A percentile compares a stretch with the other conserved stretches of the same genome.
Conservation (phyloP, 2,888 invertebrate species). For the Heliconius ethilla region DNA sequence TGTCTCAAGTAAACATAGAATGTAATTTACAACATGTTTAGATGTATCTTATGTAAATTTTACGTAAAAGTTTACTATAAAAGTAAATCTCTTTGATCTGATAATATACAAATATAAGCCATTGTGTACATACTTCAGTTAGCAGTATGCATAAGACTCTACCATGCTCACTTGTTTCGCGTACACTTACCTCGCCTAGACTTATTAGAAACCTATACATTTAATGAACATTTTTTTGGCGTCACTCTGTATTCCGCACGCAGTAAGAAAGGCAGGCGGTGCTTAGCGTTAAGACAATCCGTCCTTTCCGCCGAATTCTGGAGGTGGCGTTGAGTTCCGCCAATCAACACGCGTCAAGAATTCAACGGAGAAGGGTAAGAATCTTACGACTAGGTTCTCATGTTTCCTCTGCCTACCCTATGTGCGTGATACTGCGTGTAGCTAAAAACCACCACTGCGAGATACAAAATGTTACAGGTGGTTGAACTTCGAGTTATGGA, state of each 20-base stretch:
- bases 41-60: no score
- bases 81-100: no score
- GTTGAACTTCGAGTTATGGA: not conserved
- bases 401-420: not conserved
- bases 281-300: no score
- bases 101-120: no score
- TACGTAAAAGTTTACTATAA: no score
- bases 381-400: not conserved
- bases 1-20: no score
- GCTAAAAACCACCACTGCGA: not conserved
- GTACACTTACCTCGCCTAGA: not conserved
- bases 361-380: no score
- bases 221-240: no score
- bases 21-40: no score
- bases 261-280: no score
- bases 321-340: not conserved
- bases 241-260: no score
- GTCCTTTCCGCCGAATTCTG: no score
- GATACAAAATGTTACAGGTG: not conserved
- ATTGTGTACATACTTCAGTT: not conserved
- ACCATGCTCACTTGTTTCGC: not conserved
- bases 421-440: not conserved
- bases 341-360: not conserved
- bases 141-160: not conserved
- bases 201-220: not conserved